Base-by-base conservation (phyloP, 1,140 invertebrate species). In the Formica selysi region DNA sequence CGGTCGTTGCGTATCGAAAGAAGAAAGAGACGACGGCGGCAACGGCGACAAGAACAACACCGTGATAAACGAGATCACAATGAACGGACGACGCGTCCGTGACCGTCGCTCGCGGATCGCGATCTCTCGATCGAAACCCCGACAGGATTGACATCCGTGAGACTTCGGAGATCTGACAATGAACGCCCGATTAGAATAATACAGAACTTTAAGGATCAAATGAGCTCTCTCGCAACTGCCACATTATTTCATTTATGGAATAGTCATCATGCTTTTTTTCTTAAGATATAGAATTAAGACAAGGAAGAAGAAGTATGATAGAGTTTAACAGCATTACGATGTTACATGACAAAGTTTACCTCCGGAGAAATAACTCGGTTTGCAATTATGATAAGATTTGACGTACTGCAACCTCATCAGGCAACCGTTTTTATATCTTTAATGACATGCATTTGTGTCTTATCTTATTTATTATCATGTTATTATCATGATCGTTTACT, bases 31-130 rank as follows among this genome's bases (percentile, higher is more conserved):
- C 38, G 11, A 54, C n/a, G 73, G 10, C 26, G 76, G 16, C 81
- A 48, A 4, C 48, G 16, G 73, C 70, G 84, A 62, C 59, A 84
- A 90, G 79, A 89, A 90, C 85, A 87, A 87, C 80, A 59, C 80
- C 88, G 71, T 86, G 86, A 87, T 74, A 86, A 90, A 90, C 76
- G 74, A 41, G 70, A 87, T 90, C 71, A 81, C 76, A 90, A 90
- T 90, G 86, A 70, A 76, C 80, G 62, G 16, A n/a, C 64, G 57
- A 81, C 64, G 19, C 44, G 57, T 36, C 59, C 62, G 61, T 65
- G 61, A 54, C 11, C 44, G 48, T 19, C 64, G 51, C 36, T 41
- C 26, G 67, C 16, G 13, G 10, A 13, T 80, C 41, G 62, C 41
- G n/a, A 68, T 51, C 44, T 76, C 29, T 36, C 59, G 88, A 86